Percentiles rank a stretch among this genome's conserved stretches.
Conservation (phyloP, 1,140 invertebrate species). For the Conus ventricosus region DNA sequence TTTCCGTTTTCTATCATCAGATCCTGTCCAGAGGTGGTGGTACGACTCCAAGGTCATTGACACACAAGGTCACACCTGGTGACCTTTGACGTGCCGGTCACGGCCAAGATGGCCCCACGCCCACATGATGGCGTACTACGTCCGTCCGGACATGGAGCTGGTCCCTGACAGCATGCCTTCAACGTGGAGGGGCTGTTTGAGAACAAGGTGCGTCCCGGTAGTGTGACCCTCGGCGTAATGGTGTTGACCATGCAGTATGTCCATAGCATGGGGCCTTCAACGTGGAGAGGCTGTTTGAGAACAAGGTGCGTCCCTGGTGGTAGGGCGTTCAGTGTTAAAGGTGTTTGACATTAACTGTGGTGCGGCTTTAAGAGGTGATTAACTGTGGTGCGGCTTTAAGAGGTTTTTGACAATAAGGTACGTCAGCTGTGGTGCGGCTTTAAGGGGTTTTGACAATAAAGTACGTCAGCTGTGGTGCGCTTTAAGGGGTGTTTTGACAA, state of each 20-base stretch:
- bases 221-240: background rate
- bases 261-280: conserved; percentile 44
- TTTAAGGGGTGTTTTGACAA: too few relatives aligned
- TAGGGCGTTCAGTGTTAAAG: conserved; percentile 25
- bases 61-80: conserved; percentile 24
- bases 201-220: conserved; percentile 37
- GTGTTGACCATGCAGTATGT: conserved; percentile 37
- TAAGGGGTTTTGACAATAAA: too few relatives aligned
- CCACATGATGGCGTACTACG: conserved; percentile 46
- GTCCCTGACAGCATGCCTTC: conserved; percentile 49
- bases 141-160: conserved; percentile 36
- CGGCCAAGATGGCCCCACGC: conserved; percentile 40
- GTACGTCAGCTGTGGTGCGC: too few relatives aligned
- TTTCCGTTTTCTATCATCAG: conserved; percentile 27
- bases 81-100: conserved; percentile 40
- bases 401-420: background rate
- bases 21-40: conserved; percentile 52
- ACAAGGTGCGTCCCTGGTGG: conserved; percentile 43
- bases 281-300: conserved; percentile 40
- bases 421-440: too few relatives aligned
- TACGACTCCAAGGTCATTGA: conserved; percentile 33
- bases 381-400: too few relatives aligned
- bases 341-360: conserved; percentile 49
- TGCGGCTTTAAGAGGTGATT: too few relatives aligned
- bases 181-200: conserved; percentile 42